A percentile compares a stretch with the other conserved stretches of the same genome.
phyloP scores from a whole-genome alignment of 1,140 invertebrate genomes.

The Sitodiplosis mosellana region DNA sequence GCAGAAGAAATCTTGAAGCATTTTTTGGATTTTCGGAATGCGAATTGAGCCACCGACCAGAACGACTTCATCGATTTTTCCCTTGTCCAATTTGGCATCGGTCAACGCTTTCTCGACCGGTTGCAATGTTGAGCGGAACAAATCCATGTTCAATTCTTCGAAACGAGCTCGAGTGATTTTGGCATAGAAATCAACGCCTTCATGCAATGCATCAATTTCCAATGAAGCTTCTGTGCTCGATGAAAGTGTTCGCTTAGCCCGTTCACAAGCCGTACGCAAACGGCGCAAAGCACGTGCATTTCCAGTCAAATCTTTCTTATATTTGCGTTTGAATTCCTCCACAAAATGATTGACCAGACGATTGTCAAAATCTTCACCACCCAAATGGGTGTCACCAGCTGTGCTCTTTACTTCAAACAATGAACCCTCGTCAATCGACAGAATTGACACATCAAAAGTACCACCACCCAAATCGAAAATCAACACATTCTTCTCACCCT shows the following conservation, averaged over 20 bases:
- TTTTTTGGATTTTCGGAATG: constrained; percentile 41
- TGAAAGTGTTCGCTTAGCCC: constrained; percentile 35
- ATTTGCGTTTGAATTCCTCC: constrained; percentile 35
- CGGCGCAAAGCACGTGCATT: constrained; percentile 35
- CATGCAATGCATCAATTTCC: constrained; percentile 34
- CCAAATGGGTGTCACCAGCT: constrained; percentile 35
- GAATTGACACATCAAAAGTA: constrained; percentile 48
- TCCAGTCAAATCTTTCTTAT: constrained; percentile 26
- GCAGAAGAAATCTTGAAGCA: constrained; percentile 41
- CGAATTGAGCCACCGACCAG: constrained; percentile 63
- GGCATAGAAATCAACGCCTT: constrained; percentile 40
- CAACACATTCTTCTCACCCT: constrained; percentile 39
- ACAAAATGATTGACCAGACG: constrained; percentile 53
- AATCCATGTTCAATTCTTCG: constrained; percentile 40
- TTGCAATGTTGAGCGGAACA: constrained; percentile 35
- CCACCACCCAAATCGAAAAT: constrained; percentile 34
- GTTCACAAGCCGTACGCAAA: constrained; percentile 42
- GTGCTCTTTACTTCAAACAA: constrained; percentile 48
- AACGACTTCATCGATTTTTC: constrained; percentile 53
- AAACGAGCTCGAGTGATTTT: constrained; percentile 39
- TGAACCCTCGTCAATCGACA: constrained; percentile 49
- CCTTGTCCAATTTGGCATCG: constrained; percentile 56
- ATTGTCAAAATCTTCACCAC: constrained; percentile 74
- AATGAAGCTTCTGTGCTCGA: constrained; percentile 35
- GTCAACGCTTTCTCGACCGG: constrained; percentile 48